These are phyloP conservation scores for Phoenicopterus ruber DNA, from an alignment of 2,113 vertebrate species.

Conservation along the genomic window DNA sequence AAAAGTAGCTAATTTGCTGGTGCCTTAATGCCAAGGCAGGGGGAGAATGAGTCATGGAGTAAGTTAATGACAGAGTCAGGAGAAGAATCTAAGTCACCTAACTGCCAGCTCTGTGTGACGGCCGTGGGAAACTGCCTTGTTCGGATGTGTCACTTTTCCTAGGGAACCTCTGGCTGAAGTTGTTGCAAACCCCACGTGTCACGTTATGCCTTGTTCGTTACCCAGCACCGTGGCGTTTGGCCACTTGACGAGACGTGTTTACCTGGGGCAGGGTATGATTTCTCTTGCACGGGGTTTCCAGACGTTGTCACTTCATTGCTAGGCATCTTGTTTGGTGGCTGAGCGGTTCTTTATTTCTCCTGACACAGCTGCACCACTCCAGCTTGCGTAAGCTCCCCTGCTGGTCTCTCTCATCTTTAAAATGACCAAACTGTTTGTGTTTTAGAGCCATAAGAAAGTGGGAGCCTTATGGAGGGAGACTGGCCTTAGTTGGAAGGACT, in stretches of 20 bases:
- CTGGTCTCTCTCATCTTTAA: not conserved
- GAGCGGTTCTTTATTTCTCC: not conserved
- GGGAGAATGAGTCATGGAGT: not conserved
- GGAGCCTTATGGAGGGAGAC: conserved; percentile 92
- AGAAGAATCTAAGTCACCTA: not conserved
- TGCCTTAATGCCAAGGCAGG: not conserved
- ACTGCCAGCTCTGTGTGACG: not conserved
- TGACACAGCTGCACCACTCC: not conserved
- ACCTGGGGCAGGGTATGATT: not conserved
- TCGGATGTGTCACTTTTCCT: not conserved
- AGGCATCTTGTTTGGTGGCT: not conserved
- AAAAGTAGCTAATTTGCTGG: not conserved
- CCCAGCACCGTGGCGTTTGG: not conserved
- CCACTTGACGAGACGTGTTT: not conserved
- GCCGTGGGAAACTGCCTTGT: not conserved
- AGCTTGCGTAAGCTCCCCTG: not conserved
- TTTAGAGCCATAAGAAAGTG: conserved; percentile 97
- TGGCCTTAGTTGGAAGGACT: conserved; percentile 87
- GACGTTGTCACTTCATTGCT: not conserved
- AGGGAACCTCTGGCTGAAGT: not conserved
- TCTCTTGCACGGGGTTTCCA: not conserved
- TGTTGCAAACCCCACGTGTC: not conserved
- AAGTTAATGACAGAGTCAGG: not conserved
- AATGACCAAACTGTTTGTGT: conserved; percentile 12
- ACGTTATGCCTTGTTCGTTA: not conserved